phyloP scores from a whole-genome alignment of 1,140 invertebrate species.

The Neodiprion fabricii region DNA sequence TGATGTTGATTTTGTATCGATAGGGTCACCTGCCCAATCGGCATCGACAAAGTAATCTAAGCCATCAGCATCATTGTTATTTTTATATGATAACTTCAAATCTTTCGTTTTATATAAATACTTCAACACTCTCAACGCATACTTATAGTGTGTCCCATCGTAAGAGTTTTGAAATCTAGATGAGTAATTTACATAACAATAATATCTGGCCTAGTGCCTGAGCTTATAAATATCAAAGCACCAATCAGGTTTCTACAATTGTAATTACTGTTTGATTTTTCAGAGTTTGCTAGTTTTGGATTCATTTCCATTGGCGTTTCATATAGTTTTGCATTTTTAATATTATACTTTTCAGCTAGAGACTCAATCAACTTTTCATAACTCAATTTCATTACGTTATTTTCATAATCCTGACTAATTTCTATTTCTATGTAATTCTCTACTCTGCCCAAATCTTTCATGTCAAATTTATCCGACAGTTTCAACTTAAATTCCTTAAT shows the following conservation, averaged over 20 bases:
- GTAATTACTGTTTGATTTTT: slow-evolving; percentile 11
- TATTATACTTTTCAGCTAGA: slow-evolving; percentile 26
- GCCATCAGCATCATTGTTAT: slow-evolving; percentile 8
- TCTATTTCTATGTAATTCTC: slow-evolving; percentile 15
- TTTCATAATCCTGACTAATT: slow-evolving; percentile 12
- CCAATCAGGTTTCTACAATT: slow-evolving; percentile 42
- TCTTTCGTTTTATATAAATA: slow-evolving; percentile 38
- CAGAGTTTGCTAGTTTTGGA: slow-evolving; percentile 12
- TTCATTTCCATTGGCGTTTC: slow-evolving; percentile 20
- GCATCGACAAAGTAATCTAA: slow-evolving; percentile 41
- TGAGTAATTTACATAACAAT: slow-evolving; percentile 37
- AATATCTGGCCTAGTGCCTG: slow-evolving; percentile 47
- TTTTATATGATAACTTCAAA: slow-evolving; percentile 27
- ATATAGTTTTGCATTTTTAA: slow-evolving; percentile 24
- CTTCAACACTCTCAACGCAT: slow-evolving; percentile 33
- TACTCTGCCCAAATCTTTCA: slow-evolving; percentile 13
- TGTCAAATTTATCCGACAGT: slow-evolving; percentile 21
- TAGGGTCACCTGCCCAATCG: slow-evolving; percentile 40
- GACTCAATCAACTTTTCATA: slow-evolving; percentile 21
- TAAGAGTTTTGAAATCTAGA: slow-evolving; percentile 36
- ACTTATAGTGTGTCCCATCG: slow-evolving; percentile 35
- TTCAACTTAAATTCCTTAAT: slow-evolving; percentile 13
- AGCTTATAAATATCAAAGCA: slow-evolving; percentile 42
- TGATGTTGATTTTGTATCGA: slow-evolving; percentile 37
- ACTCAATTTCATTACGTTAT: neutral